Percentiles rank a stretch among this genome's conserved stretches.
phyloP scores from a whole-genome alignment of 1,140 invertebrate genomes.

The Lamellibrachia luymesi region DNA sequence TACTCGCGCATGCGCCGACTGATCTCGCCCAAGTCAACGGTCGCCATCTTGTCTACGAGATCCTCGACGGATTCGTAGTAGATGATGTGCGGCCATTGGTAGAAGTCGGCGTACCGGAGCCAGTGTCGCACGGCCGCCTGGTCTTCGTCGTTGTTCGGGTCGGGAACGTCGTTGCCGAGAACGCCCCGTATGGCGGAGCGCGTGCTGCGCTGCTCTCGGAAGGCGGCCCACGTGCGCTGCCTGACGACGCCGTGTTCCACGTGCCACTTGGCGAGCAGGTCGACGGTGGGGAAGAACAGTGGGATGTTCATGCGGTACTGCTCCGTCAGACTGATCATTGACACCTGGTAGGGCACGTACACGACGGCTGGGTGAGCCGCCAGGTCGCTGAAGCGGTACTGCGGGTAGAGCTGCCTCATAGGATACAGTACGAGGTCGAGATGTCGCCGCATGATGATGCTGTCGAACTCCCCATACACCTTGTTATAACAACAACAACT shows the following conservation, averaged over 20 bases:
- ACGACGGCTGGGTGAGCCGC: slow-evolving; percentile 26
- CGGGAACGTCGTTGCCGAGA: slow-evolving; percentile 21
- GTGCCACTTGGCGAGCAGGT: slow-evolving; percentile 28
- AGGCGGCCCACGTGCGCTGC: slow-evolving; percentile 29
- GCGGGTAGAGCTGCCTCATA: slow-evolving; percentile 28
- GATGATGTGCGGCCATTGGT: slow-evolving; percentile 30
- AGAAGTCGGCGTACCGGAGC: slow-evolving; percentile 29
- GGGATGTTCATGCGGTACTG: slow-evolving; percentile 32
- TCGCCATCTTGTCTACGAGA: slow-evolving; percentile 26
- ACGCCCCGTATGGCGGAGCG: slow-evolving; percentile 18
- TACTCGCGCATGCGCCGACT: slow-evolving; percentile 25
- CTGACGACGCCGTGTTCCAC: slow-evolving; percentile 27
- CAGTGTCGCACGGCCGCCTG: slow-evolving; percentile 26
- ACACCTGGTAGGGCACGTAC: slow-evolving; percentile 30
- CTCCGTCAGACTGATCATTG: slow-evolving; percentile 30
- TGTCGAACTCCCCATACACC: slow-evolving; percentile 27
- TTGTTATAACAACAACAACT: no score
- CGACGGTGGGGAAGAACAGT: slow-evolving; percentile 27
- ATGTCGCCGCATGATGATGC: slow-evolving; percentile 18
- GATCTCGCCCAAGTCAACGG: slow-evolving; percentile 24
- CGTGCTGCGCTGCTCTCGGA: slow-evolving; percentile 10
- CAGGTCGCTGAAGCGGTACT: slow-evolving; percentile 28
- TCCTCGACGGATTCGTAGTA: slow-evolving; percentile 29
- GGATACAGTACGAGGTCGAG: slow-evolving; percentile 25
- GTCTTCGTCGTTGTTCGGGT: slow-evolving; percentile 29